Evolutionary conservation across 2,113 vertebrate species (phyloP), one percentile per base, ranked within the genome.

Genomic region (Sisor rabdophorus): DNA sequence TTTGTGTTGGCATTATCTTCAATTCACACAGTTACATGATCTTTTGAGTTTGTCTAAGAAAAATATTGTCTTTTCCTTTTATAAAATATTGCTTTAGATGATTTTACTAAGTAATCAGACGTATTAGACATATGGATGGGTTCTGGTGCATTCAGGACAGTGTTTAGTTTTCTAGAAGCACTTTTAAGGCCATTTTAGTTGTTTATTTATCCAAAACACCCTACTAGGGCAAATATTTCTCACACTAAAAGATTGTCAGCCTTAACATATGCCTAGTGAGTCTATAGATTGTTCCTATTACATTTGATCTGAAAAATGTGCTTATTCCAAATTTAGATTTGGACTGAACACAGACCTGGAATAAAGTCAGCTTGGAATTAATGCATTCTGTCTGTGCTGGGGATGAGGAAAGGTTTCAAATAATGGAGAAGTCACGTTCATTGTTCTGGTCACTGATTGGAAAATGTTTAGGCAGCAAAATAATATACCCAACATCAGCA

Each of bases 1-100:
- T 24, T 79, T 77, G 71, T 82, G 36, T 82, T 82, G 73, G 83
- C 84, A 53, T 64, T 71, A 61, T 36, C 32, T 58, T 64, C 48
- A 3, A 80, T 67, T 53, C 11, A 52, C 52, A 75, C 61, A 76
- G 44, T 19, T 63, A 47, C 58, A 56, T 16, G 32, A 22, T 30
- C 53, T 16, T n/a, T 36, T 61, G 2, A 22, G 11, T 83, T 86
- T 78, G 73, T 32, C 52, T 79, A 63, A 73, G 70, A 55, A 81
- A 85, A 16, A 16, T 19, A 2, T 20, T 17, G 77, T 73, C 48
- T 82, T 40, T 73, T 28, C 58, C 11, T 16, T 16, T 47, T 59
- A 32, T 32, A 40, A 68, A 48, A 15, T 53, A 32, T 22, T 59
- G 54, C 32, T 59, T 67, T 1, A 61, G 36, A 63, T 12, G n/a